A percentile compares a stretch with the other conserved stretches of the same genome.
phyloP scores from a whole-genome alignment of 2,888 invertebrate genomes.

The Melipona beecheii region DNA sequence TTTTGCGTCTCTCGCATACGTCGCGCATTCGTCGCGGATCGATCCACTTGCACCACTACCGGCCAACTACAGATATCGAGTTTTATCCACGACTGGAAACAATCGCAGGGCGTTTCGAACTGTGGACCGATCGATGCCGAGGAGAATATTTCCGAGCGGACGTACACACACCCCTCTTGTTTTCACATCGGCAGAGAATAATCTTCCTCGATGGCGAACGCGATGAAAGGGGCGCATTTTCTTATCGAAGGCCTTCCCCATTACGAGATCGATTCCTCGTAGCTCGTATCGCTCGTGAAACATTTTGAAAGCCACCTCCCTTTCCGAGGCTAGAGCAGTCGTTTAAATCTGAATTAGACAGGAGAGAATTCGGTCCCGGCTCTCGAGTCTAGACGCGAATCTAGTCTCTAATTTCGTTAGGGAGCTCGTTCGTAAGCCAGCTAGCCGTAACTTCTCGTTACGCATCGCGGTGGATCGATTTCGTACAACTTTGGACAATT shows the following conservation, averaged over 20 bases:
- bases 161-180: no score
- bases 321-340: neutral
- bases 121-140: no score
- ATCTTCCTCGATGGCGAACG: neutral
- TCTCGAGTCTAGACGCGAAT: conserved; percentile 19
- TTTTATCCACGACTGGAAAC: neutral
- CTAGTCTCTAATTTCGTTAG: conserved; percentile 45
- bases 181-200: neutral
- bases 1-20: neutral
- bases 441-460: conserved; percentile 28
- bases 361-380: conserved; percentile 24
- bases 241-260: conserved; percentile 10
- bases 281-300: neutral
- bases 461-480: neutral
- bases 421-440: conserved; percentile 1
- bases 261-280: conserved; percentile 11
- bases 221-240: conserved; percentile 8
- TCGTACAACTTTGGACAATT: neutral
- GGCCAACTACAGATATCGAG: no score
- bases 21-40: neutral
- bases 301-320: conserved; percentile 7
- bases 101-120: no score
- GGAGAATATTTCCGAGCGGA: no score
- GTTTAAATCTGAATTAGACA: conserved; percentile 42
- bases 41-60: no score